phyloP scores from a whole-genome alignment of 2,113 vertebrate species.

The Tyto alba region DNA sequence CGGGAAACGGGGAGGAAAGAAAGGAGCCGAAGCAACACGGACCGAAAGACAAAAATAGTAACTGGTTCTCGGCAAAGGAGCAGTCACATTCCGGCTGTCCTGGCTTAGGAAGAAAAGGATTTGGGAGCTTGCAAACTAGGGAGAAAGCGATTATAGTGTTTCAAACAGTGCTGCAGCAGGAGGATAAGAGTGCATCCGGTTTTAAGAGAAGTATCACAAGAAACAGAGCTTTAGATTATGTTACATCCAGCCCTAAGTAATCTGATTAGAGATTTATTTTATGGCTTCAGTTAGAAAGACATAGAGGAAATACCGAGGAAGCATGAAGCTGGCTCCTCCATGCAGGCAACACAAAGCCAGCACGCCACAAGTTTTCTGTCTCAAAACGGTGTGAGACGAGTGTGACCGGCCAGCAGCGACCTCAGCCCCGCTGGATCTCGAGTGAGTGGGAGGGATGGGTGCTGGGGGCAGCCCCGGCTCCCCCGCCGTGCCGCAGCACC shows the following conservation, averaged over 20 bases:
- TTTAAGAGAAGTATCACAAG: background rate
- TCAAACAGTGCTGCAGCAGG: background rate
- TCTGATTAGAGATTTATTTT: constrained; percentile 23
- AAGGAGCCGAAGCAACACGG: background rate
- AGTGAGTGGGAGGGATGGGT: too few species aligned
- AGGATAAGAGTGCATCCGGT: background rate
- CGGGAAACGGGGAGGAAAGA: background rate
- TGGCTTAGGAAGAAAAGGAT: background rate
- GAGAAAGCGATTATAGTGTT: background rate
- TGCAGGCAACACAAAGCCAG: background rate
- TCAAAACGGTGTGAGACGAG: accelerated
- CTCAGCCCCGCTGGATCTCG: too few species aligned
- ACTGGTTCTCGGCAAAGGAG: background rate
- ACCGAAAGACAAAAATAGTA: background rate
- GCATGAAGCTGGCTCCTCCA: background rate
- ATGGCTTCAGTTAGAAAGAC: background rate
- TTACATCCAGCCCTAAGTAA: background rate
- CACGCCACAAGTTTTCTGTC: background rate
- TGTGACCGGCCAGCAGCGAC: accelerated
- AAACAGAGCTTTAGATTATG: background rate
- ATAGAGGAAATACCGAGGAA: background rate
- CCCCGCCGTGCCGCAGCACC: accelerated
- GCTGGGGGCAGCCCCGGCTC: too few species aligned
- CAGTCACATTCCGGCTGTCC: background rate
- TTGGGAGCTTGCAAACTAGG: background rate